These are phyloP conservation scores for Craniophora ligustri DNA, from an alignment of 2,888 invertebrate species.

Conservation along the genomic window DNA sequence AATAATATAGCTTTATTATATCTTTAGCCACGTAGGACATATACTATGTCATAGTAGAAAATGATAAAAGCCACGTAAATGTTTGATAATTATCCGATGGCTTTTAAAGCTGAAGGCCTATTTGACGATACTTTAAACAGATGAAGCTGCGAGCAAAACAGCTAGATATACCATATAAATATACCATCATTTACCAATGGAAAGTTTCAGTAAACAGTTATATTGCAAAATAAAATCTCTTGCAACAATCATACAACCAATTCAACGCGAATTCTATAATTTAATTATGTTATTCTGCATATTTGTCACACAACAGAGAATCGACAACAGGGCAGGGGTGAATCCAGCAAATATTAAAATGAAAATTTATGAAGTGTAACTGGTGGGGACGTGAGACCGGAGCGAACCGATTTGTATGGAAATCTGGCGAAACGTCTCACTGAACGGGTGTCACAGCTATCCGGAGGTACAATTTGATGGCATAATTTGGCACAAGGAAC, in stretches of 20 bases:
- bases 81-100: too few relatives aligned
- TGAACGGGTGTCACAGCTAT: constrained; percentile 67
- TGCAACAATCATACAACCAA: not conserved
- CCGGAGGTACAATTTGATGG: constrained; percentile 82
- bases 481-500: constrained; percentile 83
- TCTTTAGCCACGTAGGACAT: too few relatives aligned
- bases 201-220: not conserved
- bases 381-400: constrained; percentile 64
- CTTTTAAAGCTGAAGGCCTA: too few relatives aligned
- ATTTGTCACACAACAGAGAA: constrained; percentile 61
- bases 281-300: constrained; percentile 21
- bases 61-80: too few relatives aligned
- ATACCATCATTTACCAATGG: too few relatives aligned
- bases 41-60: too few relatives aligned
- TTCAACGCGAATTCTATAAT: not conserved
- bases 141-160: too few relatives aligned
- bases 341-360: constrained; percentile 83
- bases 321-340: constrained; percentile 64
- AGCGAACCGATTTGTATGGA: constrained; percentile 87
- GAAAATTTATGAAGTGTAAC: constrained; percentile 86
- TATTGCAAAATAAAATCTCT: not conserved
- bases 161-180: too few relatives aligned
- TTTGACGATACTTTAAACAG: too few relatives aligned
- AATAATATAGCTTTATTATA: too few relatives aligned
- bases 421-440: constrained; percentile 78